Evolutionary conservation across 2,113 vertebrate genomes (phyloP), one percentile per base, ranked within the genome.

Genomic region (Anhinga rufa): DNA sequence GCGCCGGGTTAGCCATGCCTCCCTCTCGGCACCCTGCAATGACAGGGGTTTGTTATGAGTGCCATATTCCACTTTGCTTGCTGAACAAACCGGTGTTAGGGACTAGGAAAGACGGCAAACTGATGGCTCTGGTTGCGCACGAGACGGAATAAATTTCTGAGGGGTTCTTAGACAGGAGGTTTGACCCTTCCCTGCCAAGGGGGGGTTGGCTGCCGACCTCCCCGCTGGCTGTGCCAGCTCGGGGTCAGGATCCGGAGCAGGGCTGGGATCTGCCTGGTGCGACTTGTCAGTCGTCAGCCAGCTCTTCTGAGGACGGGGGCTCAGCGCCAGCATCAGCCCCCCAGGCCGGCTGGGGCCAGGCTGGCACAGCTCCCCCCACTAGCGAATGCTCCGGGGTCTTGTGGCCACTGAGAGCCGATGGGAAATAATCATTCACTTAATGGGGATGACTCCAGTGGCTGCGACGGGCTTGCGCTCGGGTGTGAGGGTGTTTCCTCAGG

Each of bases 401-500:
- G 13, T 4, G 20, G 31, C 19, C 28, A 1, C n/a, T 3, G 14
- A 26, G 22, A 42, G 6, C 3, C 2, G 1, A 4, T 12, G 12
- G 9, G 4, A 25, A 57, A 57, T 2, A 18, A 2, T 34, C 2
- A n/a, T 12, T 20, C 29, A 9, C 5, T 16, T 13, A 3, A 15
- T 40, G 21, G 36, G 66, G 19, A 9, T 6, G 7, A 29, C 54
- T 48, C 17, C 26, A 4, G 44, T 5, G 52, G 44, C 48, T 60
- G 77, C 1, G 0, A 1, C 4, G 60, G 17, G 7, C n/a, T 64
- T 17, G 54, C 14, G 17, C 2, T 3, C 5, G 2, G n/a, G 40
- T 0, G 1, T 3, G 49, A 19, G 44, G 40, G 17, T 29, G 91
- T 2, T 38, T n/a, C 6, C 46, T 51, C 28, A 29, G 52, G 42